These are phyloP conservation scores for Campaea margaritaria DNA, from an alignment of 2,888 invertebrate species.

Conservation along the genomic window DNA sequence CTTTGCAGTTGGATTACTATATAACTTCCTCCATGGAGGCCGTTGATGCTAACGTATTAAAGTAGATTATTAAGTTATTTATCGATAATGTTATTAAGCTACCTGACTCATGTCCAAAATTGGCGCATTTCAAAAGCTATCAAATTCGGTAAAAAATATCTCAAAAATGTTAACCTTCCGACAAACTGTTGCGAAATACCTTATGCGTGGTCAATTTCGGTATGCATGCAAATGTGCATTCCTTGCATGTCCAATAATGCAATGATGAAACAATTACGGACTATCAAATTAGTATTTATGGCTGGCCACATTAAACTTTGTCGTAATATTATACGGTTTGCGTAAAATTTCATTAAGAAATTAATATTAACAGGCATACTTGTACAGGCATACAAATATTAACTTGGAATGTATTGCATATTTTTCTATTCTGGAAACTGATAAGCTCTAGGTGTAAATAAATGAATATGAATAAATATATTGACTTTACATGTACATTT, in stretches of 20 bases:
- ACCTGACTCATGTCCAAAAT: slow-evolving; percentile 18
- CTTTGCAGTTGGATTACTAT: too few relatives aligned
- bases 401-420: too few relatives aligned
- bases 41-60: too few relatives aligned
- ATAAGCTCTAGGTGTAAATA: too few relatives aligned
- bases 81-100: neutral
- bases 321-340: neutral
- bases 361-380: too few relatives aligned
- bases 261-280: slow-evolving; percentile 36
- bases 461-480: too few relatives aligned
- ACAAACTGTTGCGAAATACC: slow-evolving; percentile 21
- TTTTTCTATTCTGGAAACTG: too few relatives aligned
- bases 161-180: slow-evolving; percentile 27
- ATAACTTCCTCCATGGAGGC: too few relatives aligned
- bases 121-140: slow-evolving; percentile 9
- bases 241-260: slow-evolving; percentile 30
- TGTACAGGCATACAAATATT: too few relatives aligned
- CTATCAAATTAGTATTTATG: slow-evolving; percentile 21
- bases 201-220: slow-evolving; percentile 26
- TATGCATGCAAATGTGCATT: slow-evolving; percentile 41
- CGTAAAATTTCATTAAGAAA: too few relatives aligned
- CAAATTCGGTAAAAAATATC: slow-evolving; percentile 10
- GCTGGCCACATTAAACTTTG: neutral
- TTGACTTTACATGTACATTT: too few relatives aligned
- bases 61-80: neutral